Percentiles rank a stretch among this genome's conserved stretches.
Conservation (phyloP, 2,797 vertebrate genomes). For the Monodelphis domestica region DNA sequence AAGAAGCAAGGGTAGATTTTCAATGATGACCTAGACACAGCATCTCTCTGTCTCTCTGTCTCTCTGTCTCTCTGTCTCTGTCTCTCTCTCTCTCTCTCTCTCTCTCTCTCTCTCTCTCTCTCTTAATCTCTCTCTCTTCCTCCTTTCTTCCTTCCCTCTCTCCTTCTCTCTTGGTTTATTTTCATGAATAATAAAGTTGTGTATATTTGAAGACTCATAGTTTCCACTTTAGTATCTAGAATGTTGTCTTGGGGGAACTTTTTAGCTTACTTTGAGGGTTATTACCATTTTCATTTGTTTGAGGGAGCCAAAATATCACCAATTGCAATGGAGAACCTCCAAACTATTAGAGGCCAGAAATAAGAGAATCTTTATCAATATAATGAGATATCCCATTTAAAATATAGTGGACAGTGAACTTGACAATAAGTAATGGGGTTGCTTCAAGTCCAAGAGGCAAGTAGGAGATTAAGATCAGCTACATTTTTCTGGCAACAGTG, state of each 20-base stretch:
- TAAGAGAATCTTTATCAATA: background rate
- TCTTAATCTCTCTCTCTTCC: background rate
- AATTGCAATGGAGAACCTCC: background rate
- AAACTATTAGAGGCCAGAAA: background rate
- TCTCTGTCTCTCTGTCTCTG: too few species aligned
- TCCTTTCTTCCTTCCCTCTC: too few species aligned
- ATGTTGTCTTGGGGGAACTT: constrained; percentile 9
- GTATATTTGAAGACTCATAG: constrained; percentile 66
- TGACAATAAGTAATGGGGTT: constrained; percentile 11
- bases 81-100: too few species aligned
- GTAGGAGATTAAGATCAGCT: background rate
- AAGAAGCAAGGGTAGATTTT: constrained; percentile 45
- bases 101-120: constrained; percentile 30
- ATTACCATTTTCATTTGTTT: constrained; percentile 6
- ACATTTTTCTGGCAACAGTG: background rate
- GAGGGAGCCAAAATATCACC: background rate
- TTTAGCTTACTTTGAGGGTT: constrained; percentile 15
- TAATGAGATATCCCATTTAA: constrained; percentile 31
- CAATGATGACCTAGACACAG: constrained; percentile 6
- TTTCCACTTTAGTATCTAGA: constrained; percentile 67
- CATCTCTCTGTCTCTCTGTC: constrained; percentile 38
- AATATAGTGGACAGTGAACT: background rate
- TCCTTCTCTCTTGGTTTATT: constrained; percentile 57
- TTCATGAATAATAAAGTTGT: constrained; percentile 69
- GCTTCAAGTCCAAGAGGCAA: background rate